phyloP scores from a whole-genome alignment of 1,140 invertebrate genomes.

The Pogonomyrmex barbatus region DNA sequence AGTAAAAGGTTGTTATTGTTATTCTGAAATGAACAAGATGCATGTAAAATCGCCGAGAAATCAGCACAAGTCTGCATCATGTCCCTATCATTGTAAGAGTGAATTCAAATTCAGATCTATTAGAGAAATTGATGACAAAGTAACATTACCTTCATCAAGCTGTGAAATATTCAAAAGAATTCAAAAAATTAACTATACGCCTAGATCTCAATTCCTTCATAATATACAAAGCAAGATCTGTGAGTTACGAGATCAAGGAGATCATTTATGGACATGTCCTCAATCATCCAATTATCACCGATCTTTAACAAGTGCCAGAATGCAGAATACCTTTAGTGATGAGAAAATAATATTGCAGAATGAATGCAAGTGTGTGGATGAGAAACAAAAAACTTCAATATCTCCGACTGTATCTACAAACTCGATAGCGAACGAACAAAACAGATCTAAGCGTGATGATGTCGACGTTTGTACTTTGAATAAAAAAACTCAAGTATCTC shows the following conservation, averaged over 20 bases:
- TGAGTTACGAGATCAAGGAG: conserved; percentile 9
- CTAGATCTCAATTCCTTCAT: conserved; percentile 80
- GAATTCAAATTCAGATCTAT: conserved; percentile 34
- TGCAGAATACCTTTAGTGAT: neutral
- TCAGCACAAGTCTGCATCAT: conserved; percentile 54
- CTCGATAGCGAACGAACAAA: neutral
- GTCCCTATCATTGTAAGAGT: conserved; percentile 68
- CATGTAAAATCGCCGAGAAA: conserved; percentile 66
- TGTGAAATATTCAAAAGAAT: conserved; percentile 76
- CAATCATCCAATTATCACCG: conserved; percentile 35
- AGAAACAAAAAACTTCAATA: neutral
- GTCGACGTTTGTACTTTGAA: neutral
- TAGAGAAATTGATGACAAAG: conserved; percentile 32
- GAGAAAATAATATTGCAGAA: neutral
- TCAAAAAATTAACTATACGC: conserved; percentile 78
- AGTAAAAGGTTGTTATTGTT: conserved; percentile 81
- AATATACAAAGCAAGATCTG: conserved; percentile 74
- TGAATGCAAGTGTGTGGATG: neutral
- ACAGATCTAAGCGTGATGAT: neutral
- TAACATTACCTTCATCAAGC: conserved; percentile 57
- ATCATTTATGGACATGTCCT: conserved; percentile 28
- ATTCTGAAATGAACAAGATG: conserved; percentile 63
- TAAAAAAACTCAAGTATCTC: conserved; percentile 36
- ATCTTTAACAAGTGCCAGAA: neutral
- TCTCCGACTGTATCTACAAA: neutral